phyloP scores from a whole-genome alignment of 1,140 invertebrate species.

The Drosophila triauraria region DNA sequence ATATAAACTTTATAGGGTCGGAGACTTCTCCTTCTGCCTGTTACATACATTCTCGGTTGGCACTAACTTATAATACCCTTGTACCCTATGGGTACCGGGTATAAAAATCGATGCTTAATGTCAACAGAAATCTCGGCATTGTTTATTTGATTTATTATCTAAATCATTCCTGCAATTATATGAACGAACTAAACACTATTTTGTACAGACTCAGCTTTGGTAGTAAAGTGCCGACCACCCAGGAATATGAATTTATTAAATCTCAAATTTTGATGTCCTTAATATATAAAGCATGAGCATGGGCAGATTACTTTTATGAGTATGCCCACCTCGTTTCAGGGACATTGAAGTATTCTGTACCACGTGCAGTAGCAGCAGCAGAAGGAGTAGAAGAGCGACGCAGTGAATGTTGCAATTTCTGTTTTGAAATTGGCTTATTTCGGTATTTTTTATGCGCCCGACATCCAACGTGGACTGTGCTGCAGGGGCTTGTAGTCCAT shows the following conservation, averaged over 20 bases:
- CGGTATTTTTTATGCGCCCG: slow-evolving; percentile 69
- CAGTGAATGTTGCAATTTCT: slow-evolving; percentile 62
- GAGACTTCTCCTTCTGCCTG: no score
- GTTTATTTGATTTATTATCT: neutral
- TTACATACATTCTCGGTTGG: no score
- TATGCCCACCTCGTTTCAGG: neutral
- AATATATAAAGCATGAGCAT: slow-evolving; percentile 18
- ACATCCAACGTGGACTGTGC: slow-evolving; percentile 26
- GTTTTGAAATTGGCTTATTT: slow-evolving; percentile 80
- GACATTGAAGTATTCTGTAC: slow-evolving; percentile 17
- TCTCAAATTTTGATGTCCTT: neutral
- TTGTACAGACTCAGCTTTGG: neutral
- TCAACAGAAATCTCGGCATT: no score
- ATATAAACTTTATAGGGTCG: no score
- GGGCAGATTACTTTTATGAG: slow-evolving; percentile 1
- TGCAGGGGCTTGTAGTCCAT: slow-evolving; percentile 33
- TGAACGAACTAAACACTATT: neutral
- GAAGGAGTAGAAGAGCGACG: neutral
- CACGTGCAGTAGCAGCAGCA: slow-evolving; percentile 18
- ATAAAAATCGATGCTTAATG: no score
- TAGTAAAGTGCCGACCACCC: neutral
- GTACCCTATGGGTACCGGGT: no score
- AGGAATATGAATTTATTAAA: slow-evolving; percentile 2
- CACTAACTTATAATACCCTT: no score
- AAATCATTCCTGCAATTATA: no score